Conservation (phyloP, 2,113 vertebrate species). For the Varanus komodoensis region DNA sequence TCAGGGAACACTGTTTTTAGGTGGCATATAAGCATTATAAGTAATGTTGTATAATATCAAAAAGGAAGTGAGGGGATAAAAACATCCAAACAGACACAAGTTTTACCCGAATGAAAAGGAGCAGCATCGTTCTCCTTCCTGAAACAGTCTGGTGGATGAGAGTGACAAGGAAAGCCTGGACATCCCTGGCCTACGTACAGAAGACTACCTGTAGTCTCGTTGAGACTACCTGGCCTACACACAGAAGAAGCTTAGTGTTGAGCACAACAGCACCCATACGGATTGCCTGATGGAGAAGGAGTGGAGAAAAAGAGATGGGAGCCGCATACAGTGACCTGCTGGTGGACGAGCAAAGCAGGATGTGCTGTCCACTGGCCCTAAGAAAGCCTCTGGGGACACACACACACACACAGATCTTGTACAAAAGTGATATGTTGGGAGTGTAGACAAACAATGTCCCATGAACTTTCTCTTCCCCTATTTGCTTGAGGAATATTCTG, state of each 20-base stretch:
- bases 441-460: background rate
- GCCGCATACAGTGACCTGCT: background rate
- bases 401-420: background rate
- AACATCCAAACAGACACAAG: background rate
- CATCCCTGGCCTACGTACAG: background rate
- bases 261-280: background rate
- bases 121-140: too few species aligned
- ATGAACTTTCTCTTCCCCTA: background rate
- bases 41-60: too few species aligned
- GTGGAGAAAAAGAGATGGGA: background rate
- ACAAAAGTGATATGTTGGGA: background rate
- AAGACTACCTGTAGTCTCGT: too few species aligned
- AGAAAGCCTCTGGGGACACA: background rate
- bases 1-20: too few species aligned
- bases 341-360: background rate
- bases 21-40: too few species aligned
- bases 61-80: background rate
- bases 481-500: background rate
- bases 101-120: too few species aligned
- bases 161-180: too few species aligned
- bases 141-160: too few species aligned
- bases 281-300: background rate
- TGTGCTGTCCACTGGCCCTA: background rate
- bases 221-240: background rate
- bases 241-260: background rate